Base-by-base conservation (phyloP, 2,888 invertebrate genomes). In the Habroteleia sp. region DNA sequence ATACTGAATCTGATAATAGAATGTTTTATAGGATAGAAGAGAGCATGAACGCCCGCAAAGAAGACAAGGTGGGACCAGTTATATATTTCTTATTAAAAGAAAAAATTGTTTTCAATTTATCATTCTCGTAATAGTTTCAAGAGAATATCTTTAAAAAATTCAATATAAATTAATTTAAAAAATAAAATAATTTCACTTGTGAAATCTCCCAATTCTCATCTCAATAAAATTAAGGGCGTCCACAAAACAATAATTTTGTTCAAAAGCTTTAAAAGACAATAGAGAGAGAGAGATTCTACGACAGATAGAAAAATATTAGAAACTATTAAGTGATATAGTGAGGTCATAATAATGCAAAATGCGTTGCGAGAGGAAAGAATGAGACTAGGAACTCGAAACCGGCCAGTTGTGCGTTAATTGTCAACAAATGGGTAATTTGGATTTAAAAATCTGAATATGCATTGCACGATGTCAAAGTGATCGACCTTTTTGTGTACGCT, bases 401-500 rank as follows among this genome's bases (percentile, higher is more conserved):
- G 35, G 10, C 17, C 27, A 7, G 16, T 42, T 17, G 5, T 23
- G n/a, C 31, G 41, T 17, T 25, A 44, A 14, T 17, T n/a, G 16
- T 0, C 11, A 35, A n/a, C n/a, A n/a, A n/a, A n/a, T n/a, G n/a
- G 7, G 25, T 42, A 25, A 25, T 42, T 29, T 29, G 14, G 31
- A 58, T 8, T 33, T 25, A 7, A 27, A 37, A 8, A 1, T 46
- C n/a, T 7, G 10, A 39, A 17, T 37, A 39, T 29, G 35, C 20
- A 41, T 63, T 50, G 29, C 41, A 41, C 33, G 41, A 5, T n/a
- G 39, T 10, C 66, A 46, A 52, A 54, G 27, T 54, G 35, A 65
- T 54, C 25, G 65, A 29, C 13, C 42, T 33, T n/a, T 52, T 68
- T 33, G 35, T 54, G 29, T 42, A 35, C 35, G 25, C n/a, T 17